These are phyloP conservation scores for Stichopus chloronotus DNA, from an alignment of 35 echinoderm and acorn worm genomes.

Conservation along the genomic window DNA sequence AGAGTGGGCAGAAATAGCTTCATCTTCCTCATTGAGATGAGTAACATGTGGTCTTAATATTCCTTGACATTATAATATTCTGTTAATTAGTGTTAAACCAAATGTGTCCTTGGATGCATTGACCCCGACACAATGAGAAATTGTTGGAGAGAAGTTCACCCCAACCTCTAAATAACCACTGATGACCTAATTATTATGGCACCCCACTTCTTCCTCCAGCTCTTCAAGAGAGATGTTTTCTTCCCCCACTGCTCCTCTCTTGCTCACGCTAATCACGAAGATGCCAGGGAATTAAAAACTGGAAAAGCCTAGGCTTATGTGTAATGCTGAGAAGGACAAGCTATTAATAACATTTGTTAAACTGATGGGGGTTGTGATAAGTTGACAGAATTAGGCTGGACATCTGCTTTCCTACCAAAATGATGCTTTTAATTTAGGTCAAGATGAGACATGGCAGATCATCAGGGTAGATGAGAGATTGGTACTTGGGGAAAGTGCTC, in stretches of 20 bases:
- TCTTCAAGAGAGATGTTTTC: background rate
- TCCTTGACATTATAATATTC: background rate
- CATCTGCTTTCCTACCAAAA: slow-evolving; percentile 19
- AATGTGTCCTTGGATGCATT: background rate
- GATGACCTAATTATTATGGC: slow-evolving; percentile 41
- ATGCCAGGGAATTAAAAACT: background rate
- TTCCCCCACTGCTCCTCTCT: background rate
- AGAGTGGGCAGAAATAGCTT: background rate
- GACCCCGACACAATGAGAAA: background rate
- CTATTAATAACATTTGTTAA: slow-evolving; percentile 19
- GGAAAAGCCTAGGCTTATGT: background rate
- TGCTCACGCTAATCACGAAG: background rate
- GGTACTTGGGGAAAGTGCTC: background rate
- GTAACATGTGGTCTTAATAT: slow-evolving; percentile 1
- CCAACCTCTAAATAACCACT: background rate
- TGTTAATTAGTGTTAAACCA: background rate
- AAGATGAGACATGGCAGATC: background rate
- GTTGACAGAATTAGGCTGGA: slow-evolving; percentile 37
- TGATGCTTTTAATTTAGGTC: slow-evolving; percentile 15
- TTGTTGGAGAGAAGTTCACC: background rate
- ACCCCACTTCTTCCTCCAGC: slow-evolving; percentile 11
- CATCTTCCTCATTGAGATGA: background rate
- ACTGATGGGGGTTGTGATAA: background rate
- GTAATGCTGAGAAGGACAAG: background rate
- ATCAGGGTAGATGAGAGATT: background rate